Percentiles rank a stretch among this genome's conserved stretches.
phyloP scores from a whole-genome alignment of 2,113 vertebrate genomes.

The Channa argus region DNA sequence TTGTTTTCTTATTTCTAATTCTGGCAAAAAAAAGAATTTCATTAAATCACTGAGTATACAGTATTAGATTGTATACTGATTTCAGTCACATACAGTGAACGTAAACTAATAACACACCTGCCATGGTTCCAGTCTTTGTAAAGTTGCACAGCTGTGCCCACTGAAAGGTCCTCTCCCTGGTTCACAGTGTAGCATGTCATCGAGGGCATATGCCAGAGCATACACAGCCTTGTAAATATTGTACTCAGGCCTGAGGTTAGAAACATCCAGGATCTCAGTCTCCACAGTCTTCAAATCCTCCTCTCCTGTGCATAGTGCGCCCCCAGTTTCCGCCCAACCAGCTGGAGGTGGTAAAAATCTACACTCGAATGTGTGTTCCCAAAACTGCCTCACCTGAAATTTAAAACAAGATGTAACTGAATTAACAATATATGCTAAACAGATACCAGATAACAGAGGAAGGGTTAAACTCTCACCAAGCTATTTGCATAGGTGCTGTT shows the following conservation, averaged over 20 bases:
- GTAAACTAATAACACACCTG: constrained; percentile 63
- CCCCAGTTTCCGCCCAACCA: constrained; percentile 33
- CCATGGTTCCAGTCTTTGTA: constrained; percentile 71
- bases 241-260: constrained; percentile 72
- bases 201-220: constrained; percentile 76
- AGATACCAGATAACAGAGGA: background rate
- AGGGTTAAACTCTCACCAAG: constrained; percentile 47
- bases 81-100: background rate
- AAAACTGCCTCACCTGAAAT: constrained; percentile 70
- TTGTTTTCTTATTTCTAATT: too few species aligned
- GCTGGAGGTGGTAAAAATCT: constrained; percentile 59
- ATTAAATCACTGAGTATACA: too few species aligned
- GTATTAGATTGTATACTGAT: too few species aligned
- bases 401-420: background rate
- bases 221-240: constrained; percentile 84
- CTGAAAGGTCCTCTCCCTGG: constrained; percentile 74
- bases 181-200: constrained; percentile 72
- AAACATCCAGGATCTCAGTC: constrained; percentile 63
- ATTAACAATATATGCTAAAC: background rate
- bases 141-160: constrained; percentile 65
- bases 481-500: constrained; percentile 37
- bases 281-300: constrained; percentile 65
- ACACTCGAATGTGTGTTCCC: constrained; percentile 78
- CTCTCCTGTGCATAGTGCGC: constrained; percentile 64
- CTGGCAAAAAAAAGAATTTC: too few species aligned